Evolutionary conservation across 2,113 vertebrate species (phyloP).

Genomic region (Hydrolagus affinis): DNA sequence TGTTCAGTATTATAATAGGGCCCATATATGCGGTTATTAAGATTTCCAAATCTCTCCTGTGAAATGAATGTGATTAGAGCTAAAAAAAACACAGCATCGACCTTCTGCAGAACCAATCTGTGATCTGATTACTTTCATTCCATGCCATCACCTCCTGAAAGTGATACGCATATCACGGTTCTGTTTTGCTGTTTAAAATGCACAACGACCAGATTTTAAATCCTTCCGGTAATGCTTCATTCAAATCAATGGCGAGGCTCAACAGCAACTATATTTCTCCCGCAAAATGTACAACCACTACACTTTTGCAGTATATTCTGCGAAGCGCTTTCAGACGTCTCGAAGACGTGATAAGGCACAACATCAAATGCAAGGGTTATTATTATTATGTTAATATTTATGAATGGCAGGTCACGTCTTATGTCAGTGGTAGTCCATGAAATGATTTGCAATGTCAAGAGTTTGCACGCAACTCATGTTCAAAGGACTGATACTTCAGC

Average conservation of each 20-base stretch:
- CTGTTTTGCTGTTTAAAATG: background rate
- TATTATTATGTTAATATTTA: background rate
- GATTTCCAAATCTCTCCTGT: slow-evolving; percentile 2
- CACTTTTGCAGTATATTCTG: too few species aligned
- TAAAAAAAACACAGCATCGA: slow-evolving; percentile 2
- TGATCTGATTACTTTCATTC: slow-evolving; percentile 22
- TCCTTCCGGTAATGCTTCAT: background rate
- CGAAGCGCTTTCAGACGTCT: too few species aligned
- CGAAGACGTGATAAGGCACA: too few species aligned
- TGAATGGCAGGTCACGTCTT: background rate
- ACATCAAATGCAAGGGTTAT: too few species aligned
- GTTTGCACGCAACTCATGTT: too few species aligned
- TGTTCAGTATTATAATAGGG: background rate
- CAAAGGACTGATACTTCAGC: too few species aligned
- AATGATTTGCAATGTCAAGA: too few species aligned
- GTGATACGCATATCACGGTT: background rate
- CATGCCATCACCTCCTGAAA: slow-evolving; percentile 1
- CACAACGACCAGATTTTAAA: background rate
- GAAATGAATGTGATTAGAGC: slow-evolving; percentile 21
- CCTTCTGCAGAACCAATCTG: background rate
- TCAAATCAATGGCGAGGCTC: background rate
- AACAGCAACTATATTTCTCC: too few species aligned
- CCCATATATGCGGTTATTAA: slow-evolving; percentile 23
- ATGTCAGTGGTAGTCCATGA: background rate
- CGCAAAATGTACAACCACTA: too few species aligned